Evolutionary conservation across 2,797 vertebrate species (phyloP), one percentile per base, ranked within the genome.

Genomic region (Sebastes kiyomatsui): DNA sequence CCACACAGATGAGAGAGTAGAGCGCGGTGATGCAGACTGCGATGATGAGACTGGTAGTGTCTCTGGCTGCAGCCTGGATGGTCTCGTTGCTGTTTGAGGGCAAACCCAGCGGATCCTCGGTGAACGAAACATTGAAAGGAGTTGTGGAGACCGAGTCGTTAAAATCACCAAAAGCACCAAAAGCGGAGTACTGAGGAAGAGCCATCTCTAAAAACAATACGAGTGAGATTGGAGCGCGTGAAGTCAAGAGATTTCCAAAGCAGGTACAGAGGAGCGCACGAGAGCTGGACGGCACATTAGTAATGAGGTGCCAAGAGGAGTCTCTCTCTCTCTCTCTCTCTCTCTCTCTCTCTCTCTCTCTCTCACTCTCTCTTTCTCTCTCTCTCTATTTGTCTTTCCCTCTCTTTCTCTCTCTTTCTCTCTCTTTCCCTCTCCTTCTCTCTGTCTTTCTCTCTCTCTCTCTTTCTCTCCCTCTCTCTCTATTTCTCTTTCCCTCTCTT

Each of bases 1-100:
- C 96, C 70, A 97, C 97, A 65, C 97, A 99, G 90, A 99, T 97
- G 18, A 97, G 96, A 0, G 97, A 97, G 93, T 99, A 99, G 5
- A 99, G 96, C 6, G 97, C 97, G 3, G 98, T 98, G 93, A 99
- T 98, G 72, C 96, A 96, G 22, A 98, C 91, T 3, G 97, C 97
- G 81, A 98, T 96, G 78, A 97, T 88, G 30, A 94, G 73, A 20
- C 88, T 84, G 0, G 95, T 88, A 1, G 94, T 80, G 80, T 94
- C 94, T 77, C 91, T 96, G 62, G 72, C 80, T 3, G 87, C 79
- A n/a, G 74, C 77, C 4, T 33, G 70, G 59, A 66, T 87, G 58
- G 96, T 96, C 42, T 90, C 94, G 80, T 95, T 96, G 2, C 68
- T 75, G 33, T 88, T 92, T 9, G 94, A 67, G 61, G 92, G 62